Conservation (phyloP, 2,888 invertebrate species). For the Hetaerina titia region DNA sequence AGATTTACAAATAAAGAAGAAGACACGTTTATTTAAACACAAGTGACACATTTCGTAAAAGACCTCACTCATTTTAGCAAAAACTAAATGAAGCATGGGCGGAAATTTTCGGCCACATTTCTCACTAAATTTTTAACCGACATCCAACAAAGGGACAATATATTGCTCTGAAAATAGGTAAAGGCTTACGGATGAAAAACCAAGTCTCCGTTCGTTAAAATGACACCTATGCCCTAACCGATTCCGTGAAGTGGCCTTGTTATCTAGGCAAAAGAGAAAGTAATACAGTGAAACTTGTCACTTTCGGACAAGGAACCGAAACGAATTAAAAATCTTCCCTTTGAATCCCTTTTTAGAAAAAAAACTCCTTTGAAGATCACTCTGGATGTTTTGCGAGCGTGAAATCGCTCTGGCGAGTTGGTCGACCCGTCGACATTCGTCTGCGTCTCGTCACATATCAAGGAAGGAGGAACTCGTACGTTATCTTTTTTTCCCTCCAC, state of each 20-base stretch:
- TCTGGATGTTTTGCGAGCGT: neutral
- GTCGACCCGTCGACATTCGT: neutral
- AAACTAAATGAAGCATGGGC: too few species aligned
- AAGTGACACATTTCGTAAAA: too few species aligned
- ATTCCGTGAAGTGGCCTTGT: neutral
- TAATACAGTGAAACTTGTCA: neutral
- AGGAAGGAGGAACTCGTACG: neutral
- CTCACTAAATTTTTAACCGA: neutral
- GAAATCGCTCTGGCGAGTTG: neutral
- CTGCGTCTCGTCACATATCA: neutral
- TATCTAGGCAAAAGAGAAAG: neutral
- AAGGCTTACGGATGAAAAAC: too few species aligned
- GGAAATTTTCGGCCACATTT: too few species aligned
- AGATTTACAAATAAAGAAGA: too few species aligned
- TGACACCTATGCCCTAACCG: neutral
- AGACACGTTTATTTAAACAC: too few species aligned
- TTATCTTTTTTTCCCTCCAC: neutral
- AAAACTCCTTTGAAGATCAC: slow-evolving; percentile 5
- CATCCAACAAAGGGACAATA: neutral
- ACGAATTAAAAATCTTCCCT: slow-evolving; percentile 9
- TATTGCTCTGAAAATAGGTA: neutral
- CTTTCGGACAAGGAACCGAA: neutral
- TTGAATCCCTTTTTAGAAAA: neutral
- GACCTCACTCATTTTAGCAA: too few species aligned
- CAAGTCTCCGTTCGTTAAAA: neutral